Evolutionary conservation across 2,797 vertebrate genomes (phyloP).

Genomic region (Odontamblyopus lacepedii): DNA sequence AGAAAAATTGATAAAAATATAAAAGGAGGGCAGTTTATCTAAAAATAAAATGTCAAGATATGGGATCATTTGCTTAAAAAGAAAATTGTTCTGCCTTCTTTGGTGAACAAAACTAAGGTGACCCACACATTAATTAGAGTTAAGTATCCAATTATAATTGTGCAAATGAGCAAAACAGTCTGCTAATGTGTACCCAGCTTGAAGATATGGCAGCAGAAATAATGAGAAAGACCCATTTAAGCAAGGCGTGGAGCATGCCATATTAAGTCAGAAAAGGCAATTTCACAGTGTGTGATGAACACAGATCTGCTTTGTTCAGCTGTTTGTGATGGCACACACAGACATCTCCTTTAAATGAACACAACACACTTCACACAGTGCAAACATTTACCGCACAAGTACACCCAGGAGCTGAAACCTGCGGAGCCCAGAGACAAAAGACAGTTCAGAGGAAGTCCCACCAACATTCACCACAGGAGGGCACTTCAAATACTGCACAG

Average conservation of each 20-base stretch:
- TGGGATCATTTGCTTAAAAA: neutral
- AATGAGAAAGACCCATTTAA: neutral
- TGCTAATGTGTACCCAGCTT: constrained; percentile 38
- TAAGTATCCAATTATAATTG: neutral
- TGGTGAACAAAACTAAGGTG: neutral
- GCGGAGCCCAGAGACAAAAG: constrained; percentile 77
- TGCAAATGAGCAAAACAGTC: constrained; percentile 22
- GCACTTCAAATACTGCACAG: constrained; percentile 26
- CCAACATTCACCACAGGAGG: constrained; percentile 27
- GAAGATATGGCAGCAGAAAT: constrained; percentile 32
- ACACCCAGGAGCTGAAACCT: constrained; percentile 93
- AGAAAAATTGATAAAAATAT: neutral
- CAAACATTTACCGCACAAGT: constrained; percentile 94
- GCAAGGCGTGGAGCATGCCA: constrained; percentile 18
- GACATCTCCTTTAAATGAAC: constrained; percentile 8
- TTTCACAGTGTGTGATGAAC: constrained; percentile 15
- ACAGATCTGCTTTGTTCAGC: constrained; percentile 32
- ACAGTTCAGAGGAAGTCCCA: constrained; percentile 24
- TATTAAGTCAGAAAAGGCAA: constrained; percentile 9
- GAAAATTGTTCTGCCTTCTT: neutral
- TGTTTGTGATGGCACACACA: constrained; percentile 27
- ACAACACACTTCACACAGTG: constrained; percentile 20
- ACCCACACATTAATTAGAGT: neutral
- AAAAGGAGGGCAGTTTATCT: neutral
- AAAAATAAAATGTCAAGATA: neutral